Percentiles rank a stretch among this genome's conserved stretches.
These are phyloP conservation scores for Leptopterna dolabrata DNA, from an alignment of 2,888 invertebrate genomes.

Conservation along the genomic window DNA sequence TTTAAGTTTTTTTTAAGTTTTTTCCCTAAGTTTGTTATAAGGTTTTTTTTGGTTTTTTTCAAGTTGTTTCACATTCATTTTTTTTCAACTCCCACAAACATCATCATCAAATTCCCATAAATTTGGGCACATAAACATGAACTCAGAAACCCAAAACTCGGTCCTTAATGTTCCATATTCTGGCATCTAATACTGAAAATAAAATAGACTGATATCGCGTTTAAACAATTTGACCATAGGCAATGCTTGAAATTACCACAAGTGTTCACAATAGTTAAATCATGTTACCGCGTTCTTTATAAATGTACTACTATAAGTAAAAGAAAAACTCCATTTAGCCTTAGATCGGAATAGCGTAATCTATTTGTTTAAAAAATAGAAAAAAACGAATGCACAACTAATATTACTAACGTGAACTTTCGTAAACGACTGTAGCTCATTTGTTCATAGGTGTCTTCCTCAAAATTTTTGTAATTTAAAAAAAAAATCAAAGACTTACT, in stretches of 20 bases:
- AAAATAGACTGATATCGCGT: slow-evolving; percentile 12
- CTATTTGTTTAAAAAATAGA: too few species aligned
- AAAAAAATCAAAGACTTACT: neutral
- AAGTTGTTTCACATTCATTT: too few species aligned
- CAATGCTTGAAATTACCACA: slow-evolving; percentile 43
- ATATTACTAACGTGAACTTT: neutral
- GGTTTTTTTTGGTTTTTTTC: too few species aligned
- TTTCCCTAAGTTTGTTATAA: neutral
- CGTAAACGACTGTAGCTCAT: slow-evolving; percentile 26
- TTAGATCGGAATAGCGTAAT: slow-evolving; percentile 1
- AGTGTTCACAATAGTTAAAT: slow-evolving; percentile 57
- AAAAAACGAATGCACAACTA: slow-evolving; percentile 39
- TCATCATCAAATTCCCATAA: neutral
- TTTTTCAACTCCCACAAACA: neutral
- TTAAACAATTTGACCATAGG: slow-evolving; percentile 57
- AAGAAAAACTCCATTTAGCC: slow-evolving; percentile 37
- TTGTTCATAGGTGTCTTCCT: slow-evolving; percentile 31
- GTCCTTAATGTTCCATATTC: neutral
- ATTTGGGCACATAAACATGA: neutral
- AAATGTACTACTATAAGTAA: neutral
- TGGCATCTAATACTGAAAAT: neutral
- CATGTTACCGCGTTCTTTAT: slow-evolving; percentile 53
- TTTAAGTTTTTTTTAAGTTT: slow-evolving; percentile 33
- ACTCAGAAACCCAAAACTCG: neutral
- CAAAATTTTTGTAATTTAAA: neutral